Base-by-base conservation (phyloP, 2,113 vertebrate species). In the Larimichthys polyactis region DNA sequence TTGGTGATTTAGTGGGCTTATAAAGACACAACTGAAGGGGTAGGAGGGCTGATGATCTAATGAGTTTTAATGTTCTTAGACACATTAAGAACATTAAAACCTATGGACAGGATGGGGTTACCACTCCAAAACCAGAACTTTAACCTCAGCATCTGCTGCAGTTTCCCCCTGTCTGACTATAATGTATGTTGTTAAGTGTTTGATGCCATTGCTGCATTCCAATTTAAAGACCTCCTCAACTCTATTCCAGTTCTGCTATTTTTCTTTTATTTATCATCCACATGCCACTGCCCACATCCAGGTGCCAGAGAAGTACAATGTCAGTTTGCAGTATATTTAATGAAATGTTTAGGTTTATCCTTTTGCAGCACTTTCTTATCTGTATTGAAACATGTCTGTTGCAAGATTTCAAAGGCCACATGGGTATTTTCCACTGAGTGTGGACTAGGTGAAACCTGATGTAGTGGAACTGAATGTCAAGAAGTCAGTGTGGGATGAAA, bases 1-100 rank as follows among this genome's bases (percentile, higher is more conserved):
- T 27, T 62, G 59, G 65, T 80, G 43, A 52, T 54, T 72, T 20
- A 64, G 71, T 46, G 55, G 15, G 14, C 17, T 76, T 51, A 24
- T 60, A 66, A 78, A 81, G 48, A 51, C 49, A 54, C 24, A 29
- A 7, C 16, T 59, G 32, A 17, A 69, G 11, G 51, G 17, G 8
- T 46, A 0, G 46, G 67, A 62, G 8, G 54, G 58, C 36, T 29
- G 63, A 12, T 74, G 29, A 1, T 55, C 1, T 40, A 55, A 52
- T 14, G 32, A 0, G 5, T 32, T n/a, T 7, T 51, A 12, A 55
- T 4, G 36, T 4, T 69, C 32, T 68, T 7, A 16, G 4, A 36
- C 36, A 36, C 36, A 40, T 40, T 40, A 40, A 9, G 36, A 9
- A 8, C 36, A 40, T 36, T 7, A 36, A 36, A 40, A 40, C 36